phyloP scores from a whole-genome alignment of 2,888 invertebrate genomes.

The Heliconius ismenius region DNA sequence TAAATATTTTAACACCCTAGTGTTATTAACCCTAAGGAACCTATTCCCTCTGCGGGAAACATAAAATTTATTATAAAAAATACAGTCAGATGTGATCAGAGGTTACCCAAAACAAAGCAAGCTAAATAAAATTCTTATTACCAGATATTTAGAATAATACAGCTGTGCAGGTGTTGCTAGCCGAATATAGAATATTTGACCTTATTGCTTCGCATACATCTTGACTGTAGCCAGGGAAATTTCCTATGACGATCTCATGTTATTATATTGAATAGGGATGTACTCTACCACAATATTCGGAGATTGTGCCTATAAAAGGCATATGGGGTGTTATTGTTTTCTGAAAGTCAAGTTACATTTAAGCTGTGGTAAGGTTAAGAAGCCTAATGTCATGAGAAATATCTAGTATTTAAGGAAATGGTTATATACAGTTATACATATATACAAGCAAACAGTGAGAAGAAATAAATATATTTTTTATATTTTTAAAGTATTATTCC shows the following conservation, averaged over 20 bases:
- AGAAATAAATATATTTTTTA: too few species aligned
- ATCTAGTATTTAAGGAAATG: neutral
- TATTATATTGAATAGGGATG: neutral
- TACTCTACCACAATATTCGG: neutral
- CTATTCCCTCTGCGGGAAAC: neutral
- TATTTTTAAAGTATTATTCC: too few species aligned
- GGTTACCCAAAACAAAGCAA: neutral
- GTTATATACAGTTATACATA: too few species aligned
- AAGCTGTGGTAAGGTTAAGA: neutral
- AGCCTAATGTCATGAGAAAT: too few species aligned
- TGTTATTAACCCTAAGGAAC: neutral
- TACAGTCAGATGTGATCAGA: neutral
- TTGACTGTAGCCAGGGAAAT: neutral
- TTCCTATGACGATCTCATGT: constrained; percentile 6
- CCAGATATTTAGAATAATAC: constrained; percentile 12
- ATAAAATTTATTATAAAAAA: neutral
- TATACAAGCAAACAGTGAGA: too few species aligned
- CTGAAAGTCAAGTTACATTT: neutral
- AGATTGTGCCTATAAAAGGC: neutral
- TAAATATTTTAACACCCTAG: too few species aligned
- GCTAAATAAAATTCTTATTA: constrained; percentile 19
- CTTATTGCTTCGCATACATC: constrained; percentile 9
- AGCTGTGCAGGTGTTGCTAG: constrained; percentile 12
- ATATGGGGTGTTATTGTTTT: neutral
- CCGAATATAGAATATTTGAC: constrained; percentile 9